A percentile compares a stretch with the other conserved stretches of the same genome.
Evolutionary conservation across 2,113 vertebrate genomes (phyloP).

Genomic region (Pygoscelis antarcticus): DNA sequence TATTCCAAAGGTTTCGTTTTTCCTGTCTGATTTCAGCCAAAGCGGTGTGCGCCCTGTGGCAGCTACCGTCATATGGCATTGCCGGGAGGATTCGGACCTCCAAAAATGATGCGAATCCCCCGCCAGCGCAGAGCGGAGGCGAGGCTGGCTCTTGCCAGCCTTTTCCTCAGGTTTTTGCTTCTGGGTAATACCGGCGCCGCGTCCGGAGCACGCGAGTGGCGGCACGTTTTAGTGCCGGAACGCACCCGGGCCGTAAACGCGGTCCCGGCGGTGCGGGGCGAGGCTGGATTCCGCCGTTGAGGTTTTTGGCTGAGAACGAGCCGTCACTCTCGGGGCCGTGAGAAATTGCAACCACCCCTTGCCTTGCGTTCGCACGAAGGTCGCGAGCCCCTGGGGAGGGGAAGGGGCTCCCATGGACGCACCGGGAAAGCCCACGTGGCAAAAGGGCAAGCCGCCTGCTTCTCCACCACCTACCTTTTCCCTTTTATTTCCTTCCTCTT

Average conservation of each 20-base stretch:
- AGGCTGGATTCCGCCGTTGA: not conserved
- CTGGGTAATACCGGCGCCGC: rapidly evolving
- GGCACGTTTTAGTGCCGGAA: not conserved
- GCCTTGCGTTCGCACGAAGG: rapidly evolving
- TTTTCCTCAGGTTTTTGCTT: not conserved
- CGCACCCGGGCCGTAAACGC: rapidly evolving
- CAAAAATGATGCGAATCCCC: not conserved
- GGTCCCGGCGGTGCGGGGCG: rapidly evolving
- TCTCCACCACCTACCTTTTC: not conserved
- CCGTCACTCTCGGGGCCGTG: rapidly evolving
- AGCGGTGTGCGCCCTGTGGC: rapidly evolving
- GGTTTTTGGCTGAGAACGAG: not conserved
- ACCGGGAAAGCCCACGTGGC: not conserved
- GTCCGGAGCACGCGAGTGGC: rapidly evolving
- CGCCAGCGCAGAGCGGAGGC: rapidly evolving
- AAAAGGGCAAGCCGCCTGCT: not conserved
- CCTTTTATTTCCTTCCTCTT: constrained; percentile 67
- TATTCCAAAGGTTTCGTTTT: rapidly evolving
- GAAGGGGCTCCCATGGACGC: not conserved
- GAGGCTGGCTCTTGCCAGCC: not conserved
- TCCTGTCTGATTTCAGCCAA: not conserved
- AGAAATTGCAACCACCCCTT: not conserved
- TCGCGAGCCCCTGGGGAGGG: not conserved
- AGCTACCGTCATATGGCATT: rapidly evolving
- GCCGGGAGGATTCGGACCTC: rapidly evolving